Conservation (phyloP, 1,140 invertebrate genomes). For the Zaprionus ghesquierei region DNA sequence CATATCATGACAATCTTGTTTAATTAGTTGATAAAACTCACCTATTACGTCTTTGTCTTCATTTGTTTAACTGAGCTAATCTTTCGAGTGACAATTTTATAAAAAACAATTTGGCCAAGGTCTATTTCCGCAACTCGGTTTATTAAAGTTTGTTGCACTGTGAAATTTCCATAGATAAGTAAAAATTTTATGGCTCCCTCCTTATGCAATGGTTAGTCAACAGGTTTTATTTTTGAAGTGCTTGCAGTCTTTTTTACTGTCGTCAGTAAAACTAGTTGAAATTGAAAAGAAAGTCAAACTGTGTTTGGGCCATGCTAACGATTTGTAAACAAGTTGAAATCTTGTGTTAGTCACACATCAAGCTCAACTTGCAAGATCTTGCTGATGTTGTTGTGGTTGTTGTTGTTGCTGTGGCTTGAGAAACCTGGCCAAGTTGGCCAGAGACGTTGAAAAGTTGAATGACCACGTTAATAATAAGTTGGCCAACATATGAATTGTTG, state of each 20-base stretch:
- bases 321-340: constrained; percentile 60
- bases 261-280: constrained; percentile 55
- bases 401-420: constrained; percentile 11
- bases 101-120: background rate
- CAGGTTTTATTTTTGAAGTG: constrained; percentile 26
- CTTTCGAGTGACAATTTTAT: background rate
- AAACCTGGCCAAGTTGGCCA: constrained; percentile 56
- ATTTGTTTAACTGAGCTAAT: background rate
- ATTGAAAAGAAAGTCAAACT: constrained; percentile 70
- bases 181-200: constrained; percentile 13
- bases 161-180: constrained; percentile 10
- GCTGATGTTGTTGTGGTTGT: constrained; percentile 1
- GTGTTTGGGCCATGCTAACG: constrained; percentile 39
- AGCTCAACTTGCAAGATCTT: background rate
- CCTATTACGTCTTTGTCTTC: background rate
- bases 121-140: background rate
- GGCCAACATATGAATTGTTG: constrained; percentile 14
- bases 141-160: constrained; percentile 12
- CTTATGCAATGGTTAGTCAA: constrained; percentile 41
- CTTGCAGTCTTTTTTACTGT: background rate
- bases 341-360: constrained; percentile 11
- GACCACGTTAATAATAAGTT: constrained; percentile 49
- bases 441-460: constrained; percentile 57
- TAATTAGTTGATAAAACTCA: background rate
- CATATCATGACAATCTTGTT: background rate